These are phyloP conservation scores for Sebastes itinus DNA, from an alignment of 2,797 vertebrate species.

Conservation along the genomic window DNA sequence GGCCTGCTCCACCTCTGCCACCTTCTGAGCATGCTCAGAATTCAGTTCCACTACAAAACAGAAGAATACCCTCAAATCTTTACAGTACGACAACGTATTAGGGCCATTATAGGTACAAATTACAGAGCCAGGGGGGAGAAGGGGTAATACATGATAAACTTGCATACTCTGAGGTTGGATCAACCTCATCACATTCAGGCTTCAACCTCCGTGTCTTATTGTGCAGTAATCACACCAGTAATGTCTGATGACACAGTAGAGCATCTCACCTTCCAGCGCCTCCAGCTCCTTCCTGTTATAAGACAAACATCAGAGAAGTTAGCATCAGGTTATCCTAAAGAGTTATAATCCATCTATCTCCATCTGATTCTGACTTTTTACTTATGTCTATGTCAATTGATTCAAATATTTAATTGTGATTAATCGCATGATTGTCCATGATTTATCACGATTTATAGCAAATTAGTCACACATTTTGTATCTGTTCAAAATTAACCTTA, in stretches of 20 bases:
- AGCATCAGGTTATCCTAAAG: neutral
- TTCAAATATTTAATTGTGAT: too few relatives aligned
- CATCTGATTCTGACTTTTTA: neutral
- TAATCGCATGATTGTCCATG: too few relatives aligned
- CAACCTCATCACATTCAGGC: too few relatives aligned
- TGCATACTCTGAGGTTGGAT: too few relatives aligned
- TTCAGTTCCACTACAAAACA: slow-evolving; percentile 86
- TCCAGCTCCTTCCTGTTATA: slow-evolving; percentile 90
- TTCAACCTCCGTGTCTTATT: too few relatives aligned
- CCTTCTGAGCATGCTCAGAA: slow-evolving; percentile 88
- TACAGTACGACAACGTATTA: neutral
- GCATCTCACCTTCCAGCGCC: slow-evolving; percentile 89
- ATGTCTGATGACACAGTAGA: too few relatives aligned
- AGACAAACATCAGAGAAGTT: slow-evolving; percentile 46
- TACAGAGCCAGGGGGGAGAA: neutral
- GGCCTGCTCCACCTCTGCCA: slow-evolving; percentile 89
- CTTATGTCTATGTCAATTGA: neutral
- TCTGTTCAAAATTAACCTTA: too few relatives aligned
- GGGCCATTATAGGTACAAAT: neutral
- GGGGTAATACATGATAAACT: neutral
- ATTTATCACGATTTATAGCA: too few relatives aligned
- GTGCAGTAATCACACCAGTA: too few relatives aligned
- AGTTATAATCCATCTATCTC: neutral
- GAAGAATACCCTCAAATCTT: neutral
- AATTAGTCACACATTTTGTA: too few relatives aligned